Conservation (phyloP, 2,113 vertebrate genomes). For the Coregonus clupeaformis region DNA sequence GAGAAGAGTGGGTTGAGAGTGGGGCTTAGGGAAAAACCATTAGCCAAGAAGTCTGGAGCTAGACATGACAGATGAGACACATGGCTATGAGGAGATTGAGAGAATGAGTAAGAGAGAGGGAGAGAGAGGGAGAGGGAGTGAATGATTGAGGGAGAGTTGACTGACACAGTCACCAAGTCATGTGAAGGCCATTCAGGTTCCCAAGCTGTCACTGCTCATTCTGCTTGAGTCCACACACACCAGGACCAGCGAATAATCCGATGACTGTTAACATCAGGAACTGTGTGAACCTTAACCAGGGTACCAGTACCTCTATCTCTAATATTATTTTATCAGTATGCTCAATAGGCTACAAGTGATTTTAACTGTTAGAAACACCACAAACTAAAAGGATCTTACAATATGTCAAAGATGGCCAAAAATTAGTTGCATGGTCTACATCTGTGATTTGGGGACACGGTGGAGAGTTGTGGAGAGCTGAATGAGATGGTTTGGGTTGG, state of each 20-base stretch:
- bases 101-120: not conserved
- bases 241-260: not conserved
- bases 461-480: not conserved
- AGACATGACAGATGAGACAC: constrained; percentile 52
- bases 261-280: not conserved
- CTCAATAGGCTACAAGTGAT: not conserved
- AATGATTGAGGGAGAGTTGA: not conserved
- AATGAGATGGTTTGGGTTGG: not conserved
- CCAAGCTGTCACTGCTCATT: no score
- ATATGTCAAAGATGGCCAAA: not conserved
- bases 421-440: not conserved
- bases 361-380: not conserved
- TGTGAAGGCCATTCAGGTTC: not conserved
- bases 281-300: not conserved
- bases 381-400: not conserved
- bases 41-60: constrained; percentile 34
- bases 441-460: not conserved
- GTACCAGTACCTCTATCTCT: not conserved
- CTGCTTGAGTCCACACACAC: not conserved
- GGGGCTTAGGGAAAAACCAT: constrained; percentile 46
- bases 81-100: constrained; percentile 33
- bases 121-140: not conserved
- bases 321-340: not conserved
- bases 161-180: not conserved
- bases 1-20: not conserved